These are phyloP conservation scores for Molossus molossus DNA, from an alignment of 2,797 vertebrate species.

Conservation along the genomic window DNA sequence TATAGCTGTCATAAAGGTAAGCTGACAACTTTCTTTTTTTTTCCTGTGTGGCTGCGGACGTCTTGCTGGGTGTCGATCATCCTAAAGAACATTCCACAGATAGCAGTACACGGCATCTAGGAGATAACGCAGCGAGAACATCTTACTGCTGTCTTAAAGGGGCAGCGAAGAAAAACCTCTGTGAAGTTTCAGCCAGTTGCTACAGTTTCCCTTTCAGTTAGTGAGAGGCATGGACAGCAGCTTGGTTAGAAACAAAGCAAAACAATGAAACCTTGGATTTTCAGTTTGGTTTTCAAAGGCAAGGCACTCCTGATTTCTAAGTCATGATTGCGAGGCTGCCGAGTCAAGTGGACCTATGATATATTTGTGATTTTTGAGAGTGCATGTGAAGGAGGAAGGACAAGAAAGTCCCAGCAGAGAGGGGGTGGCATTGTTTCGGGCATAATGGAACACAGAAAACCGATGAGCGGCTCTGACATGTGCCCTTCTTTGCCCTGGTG, in stretches of 20 bases:
- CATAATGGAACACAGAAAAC: neutral
- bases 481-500: neutral
- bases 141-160: neutral
- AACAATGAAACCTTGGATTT: neutral
- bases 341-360: neutral
- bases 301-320: neutral
- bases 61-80: neutral
- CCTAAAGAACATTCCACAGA: neutral
- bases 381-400: neutral
- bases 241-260: neutral
- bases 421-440: neutral
- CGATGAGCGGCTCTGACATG: neutral
- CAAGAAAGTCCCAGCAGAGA: neutral
- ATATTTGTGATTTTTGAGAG: constrained; percentile 9
- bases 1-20: constrained; percentile 95
- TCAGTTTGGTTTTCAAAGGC: constrained; percentile 51
- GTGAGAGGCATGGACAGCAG: neutral
- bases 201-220: constrained; percentile 17
- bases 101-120: neutral
- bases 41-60: neutral
- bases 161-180: neutral
- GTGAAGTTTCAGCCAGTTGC: constrained; percentile 47
- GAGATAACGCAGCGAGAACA: neutral
- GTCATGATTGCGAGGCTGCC: neutral
- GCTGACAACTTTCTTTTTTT: constrained; percentile 41